phyloP scores from a whole-genome alignment of 2,888 invertebrate genomes.

The Mylabris sibirica region DNA sequence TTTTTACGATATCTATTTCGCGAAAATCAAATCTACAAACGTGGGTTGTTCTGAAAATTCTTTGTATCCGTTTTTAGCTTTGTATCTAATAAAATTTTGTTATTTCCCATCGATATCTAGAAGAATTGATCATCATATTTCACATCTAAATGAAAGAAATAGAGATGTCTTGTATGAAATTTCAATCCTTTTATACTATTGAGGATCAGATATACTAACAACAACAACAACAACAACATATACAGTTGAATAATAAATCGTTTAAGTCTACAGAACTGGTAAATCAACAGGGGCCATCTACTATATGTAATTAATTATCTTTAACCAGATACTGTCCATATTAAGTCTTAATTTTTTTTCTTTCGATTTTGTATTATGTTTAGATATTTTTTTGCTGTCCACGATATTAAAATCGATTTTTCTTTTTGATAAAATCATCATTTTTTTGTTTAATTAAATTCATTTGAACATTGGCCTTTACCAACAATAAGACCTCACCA shows the following conservation, averaged over 20 bases:
- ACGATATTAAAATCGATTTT: background rate
- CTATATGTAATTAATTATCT: conserved; percentile 8
- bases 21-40: too few relatives aligned
- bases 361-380: background rate
- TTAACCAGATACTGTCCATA: conserved; percentile 11
- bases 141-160: background rate
- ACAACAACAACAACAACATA: background rate
- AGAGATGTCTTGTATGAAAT: conserved; percentile 14
- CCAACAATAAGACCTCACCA: background rate
- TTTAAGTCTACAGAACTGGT: conserved; percentile 12
- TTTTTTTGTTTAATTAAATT: background rate
- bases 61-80: too few relatives aligned
- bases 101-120: background rate
- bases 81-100: background rate
- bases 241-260: conserved; percentile 11
- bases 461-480: conserved; percentile 5
- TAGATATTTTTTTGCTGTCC: too few relatives aligned
- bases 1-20: too few relatives aligned
- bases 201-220: conserved; percentile 10
- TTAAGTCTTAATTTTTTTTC: conserved; percentile 3
- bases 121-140: background rate
- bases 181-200: conserved; percentile 8
- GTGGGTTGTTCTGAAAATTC: too few relatives aligned
- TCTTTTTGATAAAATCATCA: background rate
- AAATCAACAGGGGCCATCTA: conserved; percentile 12